phyloP scores from a whole-genome alignment of 1,140 invertebrate species.

The Pseudomyrmex dendroicus region DNA sequence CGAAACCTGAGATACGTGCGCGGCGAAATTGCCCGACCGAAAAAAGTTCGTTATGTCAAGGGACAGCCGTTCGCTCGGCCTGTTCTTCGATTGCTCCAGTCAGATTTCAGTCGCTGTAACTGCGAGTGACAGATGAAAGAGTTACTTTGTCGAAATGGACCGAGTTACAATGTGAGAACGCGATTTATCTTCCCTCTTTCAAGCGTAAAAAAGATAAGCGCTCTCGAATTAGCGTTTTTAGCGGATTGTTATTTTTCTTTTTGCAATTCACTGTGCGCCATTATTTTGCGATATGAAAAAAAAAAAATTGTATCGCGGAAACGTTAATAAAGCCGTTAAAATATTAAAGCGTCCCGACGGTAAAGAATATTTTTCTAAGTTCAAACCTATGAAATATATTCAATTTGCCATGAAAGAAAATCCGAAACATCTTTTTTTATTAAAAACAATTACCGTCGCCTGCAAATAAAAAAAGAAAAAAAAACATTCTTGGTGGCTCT shows the following conservation, averaged over 20 bases:
- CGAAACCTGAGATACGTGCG: slow-evolving; percentile 23
- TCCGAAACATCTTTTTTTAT: too few species aligned
- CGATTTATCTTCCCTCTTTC: not conserved
- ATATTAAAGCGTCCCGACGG: too few species aligned
- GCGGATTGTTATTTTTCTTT: too few species aligned
- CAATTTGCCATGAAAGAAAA: too few species aligned
- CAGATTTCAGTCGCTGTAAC: slow-evolving; percentile 33
- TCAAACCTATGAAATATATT: too few species aligned
- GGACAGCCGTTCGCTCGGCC: slow-evolving; percentile 5
- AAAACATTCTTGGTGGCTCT: too few species aligned
- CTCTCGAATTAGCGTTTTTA: not conserved
- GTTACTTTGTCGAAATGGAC: slow-evolving; percentile 5
- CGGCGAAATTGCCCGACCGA: slow-evolving; percentile 6
- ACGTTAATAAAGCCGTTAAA: too few species aligned
- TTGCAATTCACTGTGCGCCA: too few species aligned
- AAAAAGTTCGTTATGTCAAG: slow-evolving; percentile 34
- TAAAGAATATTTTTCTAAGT: too few species aligned
- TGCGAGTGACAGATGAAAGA: slow-evolving; percentile 30
- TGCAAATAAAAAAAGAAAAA: too few species aligned
- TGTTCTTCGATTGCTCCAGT: slow-evolving; percentile 33
- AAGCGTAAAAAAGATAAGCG: not conserved
- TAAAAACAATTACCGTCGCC: too few species aligned
- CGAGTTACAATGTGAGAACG: not conserved
- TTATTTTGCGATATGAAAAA: not conserved
- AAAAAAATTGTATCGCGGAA: too few species aligned